Evolutionary conservation across 2,113 vertebrate genomes (phyloP).

Genomic region (Melanostigma gelatinosum): DNA sequence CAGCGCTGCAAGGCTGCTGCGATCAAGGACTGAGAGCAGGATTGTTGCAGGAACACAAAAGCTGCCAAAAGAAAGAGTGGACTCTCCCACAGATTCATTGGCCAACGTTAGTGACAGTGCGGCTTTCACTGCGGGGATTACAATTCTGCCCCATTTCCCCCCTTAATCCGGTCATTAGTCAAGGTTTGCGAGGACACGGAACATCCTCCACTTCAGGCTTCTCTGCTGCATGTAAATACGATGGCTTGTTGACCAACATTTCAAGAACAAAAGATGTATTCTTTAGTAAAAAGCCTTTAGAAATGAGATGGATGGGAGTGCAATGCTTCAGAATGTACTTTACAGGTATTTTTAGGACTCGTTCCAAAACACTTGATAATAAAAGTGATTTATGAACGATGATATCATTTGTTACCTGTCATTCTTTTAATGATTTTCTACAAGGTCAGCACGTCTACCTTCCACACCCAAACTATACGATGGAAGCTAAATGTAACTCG

Average conservation of each 20-base stretch:
- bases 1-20: background rate
- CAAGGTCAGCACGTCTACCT: slow-evolving; percentile 24
- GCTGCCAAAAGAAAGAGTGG: slow-evolving; percentile 40
- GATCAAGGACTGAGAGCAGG: slow-evolving; percentile 35
- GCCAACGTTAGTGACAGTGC: slow-evolving; percentile 38
- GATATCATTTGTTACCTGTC: slow-evolving; percentile 17
- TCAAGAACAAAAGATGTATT: slow-evolving; percentile 10
- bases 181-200: slow-evolving; percentile 57
- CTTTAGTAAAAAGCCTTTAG: slow-evolving; percentile 21
- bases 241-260: slow-evolving; percentile 39
- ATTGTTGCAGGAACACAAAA: slow-evolving; percentile 37
- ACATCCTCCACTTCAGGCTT: slow-evolving; percentile 26
- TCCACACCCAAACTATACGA: background rate
- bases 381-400: slow-evolving; percentile 39
- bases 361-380: slow-evolving; percentile 3
- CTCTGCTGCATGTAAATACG: slow-evolving; percentile 54
- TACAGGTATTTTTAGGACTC: slow-evolving; percentile 1
- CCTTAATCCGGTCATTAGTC: slow-evolving; percentile 73
- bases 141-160: slow-evolving; percentile 58
- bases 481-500: background rate
- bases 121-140: slow-evolving; percentile 62
- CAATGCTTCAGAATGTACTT: slow-evolving; percentile 11
- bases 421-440: slow-evolving; percentile 29
- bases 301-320: slow-evolving; percentile 18
- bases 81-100: slow-evolving; percentile 64